Evolutionary conservation across 2,113 vertebrate species (phyloP).

Genomic region (Electrona antarctica): DNA sequence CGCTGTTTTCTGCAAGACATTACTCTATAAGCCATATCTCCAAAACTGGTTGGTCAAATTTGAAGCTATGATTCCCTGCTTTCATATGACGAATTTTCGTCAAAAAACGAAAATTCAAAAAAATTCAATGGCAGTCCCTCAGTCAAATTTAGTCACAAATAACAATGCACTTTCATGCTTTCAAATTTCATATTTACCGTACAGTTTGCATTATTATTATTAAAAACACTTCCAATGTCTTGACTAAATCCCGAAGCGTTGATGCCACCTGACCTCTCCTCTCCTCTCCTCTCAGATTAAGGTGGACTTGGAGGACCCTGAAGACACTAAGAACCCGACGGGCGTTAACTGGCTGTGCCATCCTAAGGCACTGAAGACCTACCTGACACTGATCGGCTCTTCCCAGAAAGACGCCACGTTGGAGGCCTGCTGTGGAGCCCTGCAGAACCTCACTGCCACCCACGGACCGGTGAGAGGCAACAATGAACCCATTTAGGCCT

Average conservation of each 20-base stretch:
- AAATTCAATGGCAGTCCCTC: too few relatives aligned
- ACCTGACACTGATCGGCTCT: slow-evolving; percentile 84
- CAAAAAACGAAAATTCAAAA: too few relatives aligned
- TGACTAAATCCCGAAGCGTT: not conserved
- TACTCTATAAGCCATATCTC: too few relatives aligned
- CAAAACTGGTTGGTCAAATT: too few relatives aligned
- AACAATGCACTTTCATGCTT: too few relatives aligned
- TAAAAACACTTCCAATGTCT: not conserved
- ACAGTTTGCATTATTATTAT: too few relatives aligned
- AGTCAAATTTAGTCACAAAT: too few relatives aligned
- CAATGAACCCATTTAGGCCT: too few relatives aligned
- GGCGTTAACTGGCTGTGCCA: slow-evolving; percentile 85
- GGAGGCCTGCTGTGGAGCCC: slow-evolving; percentile 89
- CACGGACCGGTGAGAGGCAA: slow-evolving; percentile 77
- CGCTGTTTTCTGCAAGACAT: too few relatives aligned
- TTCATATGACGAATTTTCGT: too few relatives aligned
- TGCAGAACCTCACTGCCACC: slow-evolving; percentile 93
- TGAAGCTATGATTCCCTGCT: too few relatives aligned
- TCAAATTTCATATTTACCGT: too few relatives aligned
- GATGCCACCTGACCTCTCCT: not conserved
- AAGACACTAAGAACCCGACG: slow-evolving; percentile 73
- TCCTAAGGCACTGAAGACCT: slow-evolving; percentile 85
- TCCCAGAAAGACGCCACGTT: slow-evolving; percentile 85
- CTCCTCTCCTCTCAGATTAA: slow-evolving; percentile 62
- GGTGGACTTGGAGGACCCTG: slow-evolving; percentile 67